A percentile compares a stretch with the other conserved stretches of the same genome.
These are phyloP conservation scores for Diarsia dahlii DNA, from an alignment of 2,888 invertebrate genomes.

Conservation along the genomic window DNA sequence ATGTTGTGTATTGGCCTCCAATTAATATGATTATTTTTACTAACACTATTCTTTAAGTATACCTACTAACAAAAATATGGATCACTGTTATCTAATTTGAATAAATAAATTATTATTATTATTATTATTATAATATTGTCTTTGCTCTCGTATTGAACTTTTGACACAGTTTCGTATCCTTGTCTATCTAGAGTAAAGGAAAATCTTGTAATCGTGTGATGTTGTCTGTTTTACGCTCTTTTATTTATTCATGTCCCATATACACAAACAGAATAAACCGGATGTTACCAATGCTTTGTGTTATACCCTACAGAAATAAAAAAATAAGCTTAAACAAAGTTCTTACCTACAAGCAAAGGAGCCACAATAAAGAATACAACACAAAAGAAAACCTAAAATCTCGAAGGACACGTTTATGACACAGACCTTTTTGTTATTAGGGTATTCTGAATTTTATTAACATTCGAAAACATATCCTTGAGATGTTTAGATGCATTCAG, in stretches of 20 bases:
- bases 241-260: neutral
- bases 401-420: slow-evolving; percentile 11
- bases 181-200: neutral
- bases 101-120: too few relatives aligned
- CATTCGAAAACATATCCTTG: too few relatives aligned
- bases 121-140: too few relatives aligned
- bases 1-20: too few relatives aligned
- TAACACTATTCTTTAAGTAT: too few relatives aligned
- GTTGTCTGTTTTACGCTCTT: neutral
- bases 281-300: neutral
- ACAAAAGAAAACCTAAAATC: neutral
- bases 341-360: neutral
- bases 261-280: neutral
- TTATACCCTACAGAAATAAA: neutral
- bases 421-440: slow-evolving; percentile 16
- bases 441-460: slow-evolving; percentile 30
- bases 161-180: neutral
- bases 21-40: too few relatives aligned
- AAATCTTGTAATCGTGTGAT: neutral
- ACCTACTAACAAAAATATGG: too few relatives aligned
- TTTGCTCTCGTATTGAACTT: neutral
- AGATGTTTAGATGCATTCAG: neutral
- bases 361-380: neutral
- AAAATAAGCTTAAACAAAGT: neutral
- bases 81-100: too few relatives aligned